Conservation (phyloP, 1,140 invertebrate species). For the Nautilus pompilius region DNA sequence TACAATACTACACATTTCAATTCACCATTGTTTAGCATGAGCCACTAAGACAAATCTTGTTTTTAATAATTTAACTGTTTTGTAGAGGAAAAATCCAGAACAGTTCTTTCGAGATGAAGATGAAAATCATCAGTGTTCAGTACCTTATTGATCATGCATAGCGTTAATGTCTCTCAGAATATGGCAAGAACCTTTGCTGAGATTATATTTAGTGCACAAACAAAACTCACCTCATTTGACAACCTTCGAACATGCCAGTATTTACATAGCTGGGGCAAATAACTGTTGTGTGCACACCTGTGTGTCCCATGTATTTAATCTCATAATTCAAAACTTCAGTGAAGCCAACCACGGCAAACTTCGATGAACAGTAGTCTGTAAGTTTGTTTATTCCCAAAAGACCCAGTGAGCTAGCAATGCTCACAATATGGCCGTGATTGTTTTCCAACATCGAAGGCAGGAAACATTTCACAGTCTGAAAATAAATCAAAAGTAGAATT, state of each 20-base stretch:
- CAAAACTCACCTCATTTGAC: slow-evolving; percentile 59
- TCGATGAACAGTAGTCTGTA: slow-evolving; percentile 81
- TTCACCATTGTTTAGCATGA: no score
- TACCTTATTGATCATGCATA: no score
- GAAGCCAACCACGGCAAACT: slow-evolving; percentile 88
- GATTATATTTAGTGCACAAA: no score
- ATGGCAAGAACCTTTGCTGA: no score
- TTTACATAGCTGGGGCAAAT: slow-evolving; percentile 91
- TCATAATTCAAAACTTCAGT: slow-evolving; percentile 69
- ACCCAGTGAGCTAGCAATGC: slow-evolving; percentile 89
- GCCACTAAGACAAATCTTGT: no score
- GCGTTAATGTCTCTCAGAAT: no score
- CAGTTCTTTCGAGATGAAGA: no score
- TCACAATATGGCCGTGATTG: slow-evolving; percentile 91
- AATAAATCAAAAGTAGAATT: no score
- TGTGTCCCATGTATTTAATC: slow-evolving; percentile 30
- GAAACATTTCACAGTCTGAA: slow-evolving; percentile 58
- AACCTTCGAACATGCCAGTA: slow-evolving; percentile 91
- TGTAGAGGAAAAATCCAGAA: no score
- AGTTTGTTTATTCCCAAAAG: slow-evolving; percentile 69
- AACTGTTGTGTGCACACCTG: slow-evolving; percentile 78
- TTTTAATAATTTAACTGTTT: no score
- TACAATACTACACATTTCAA: no score
- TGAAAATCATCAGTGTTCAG: no score
- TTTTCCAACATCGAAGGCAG: slow-evolving; percentile 77